Percentiles rank a stretch among this genome's conserved stretches.
These are phyloP conservation scores for Lycocerus yunnanus DNA, from an alignment of 2,888 invertebrate genomes.

Conservation along the genomic window DNA sequence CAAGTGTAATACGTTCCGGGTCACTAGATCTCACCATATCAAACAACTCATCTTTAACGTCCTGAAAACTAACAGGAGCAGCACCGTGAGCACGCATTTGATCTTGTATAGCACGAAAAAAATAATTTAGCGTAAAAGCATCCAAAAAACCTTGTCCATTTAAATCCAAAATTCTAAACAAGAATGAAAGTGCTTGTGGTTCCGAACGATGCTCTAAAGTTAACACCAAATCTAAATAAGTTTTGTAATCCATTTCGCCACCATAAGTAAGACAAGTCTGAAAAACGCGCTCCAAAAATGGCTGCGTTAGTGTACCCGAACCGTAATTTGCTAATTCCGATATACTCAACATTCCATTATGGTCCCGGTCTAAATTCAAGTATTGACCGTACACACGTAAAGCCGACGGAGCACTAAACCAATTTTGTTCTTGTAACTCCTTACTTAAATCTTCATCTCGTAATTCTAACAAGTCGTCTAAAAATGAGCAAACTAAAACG, in stretches of 20 bases:
- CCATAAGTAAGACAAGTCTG: constrained; percentile 95
- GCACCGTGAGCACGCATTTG: constrained; percentile 86
- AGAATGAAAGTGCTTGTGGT: constrained; percentile 87
- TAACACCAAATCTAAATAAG: constrained; percentile 91
- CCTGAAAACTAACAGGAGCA: constrained; percentile 89
- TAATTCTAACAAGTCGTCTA: constrained; percentile 86
- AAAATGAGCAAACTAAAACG: constrained; percentile 87
- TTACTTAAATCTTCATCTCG: constrained; percentile 64
- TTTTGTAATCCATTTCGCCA: constrained; percentile 96
- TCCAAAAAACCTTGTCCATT: constrained; percentile 86
- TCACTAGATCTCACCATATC: constrained; percentile 95
- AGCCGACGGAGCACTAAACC: constrained; percentile 90
- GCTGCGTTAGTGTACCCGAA: constrained; percentile 87
- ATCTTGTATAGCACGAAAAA: constrained; percentile 91
- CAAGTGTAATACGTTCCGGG: constrained; percentile 81
- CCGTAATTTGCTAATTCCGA: constrained; percentile 88
- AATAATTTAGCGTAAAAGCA: constrained; percentile 89
- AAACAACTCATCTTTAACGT: constrained; percentile 96
- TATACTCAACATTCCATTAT: constrained; percentile 94
- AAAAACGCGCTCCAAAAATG: constrained; percentile 91
- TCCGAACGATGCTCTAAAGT: constrained; percentile 91
- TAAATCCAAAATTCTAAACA: constrained; percentile 90
- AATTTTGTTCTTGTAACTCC: constrained; percentile 84
- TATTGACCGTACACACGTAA: constrained; percentile 92
- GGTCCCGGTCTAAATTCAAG: constrained; percentile 89